Percentiles rank a stretch among this genome's conserved stretches.
phyloP scores from a whole-genome alignment of 2,888 invertebrate genomes.

The Acanthosepion pharaonis region DNA sequence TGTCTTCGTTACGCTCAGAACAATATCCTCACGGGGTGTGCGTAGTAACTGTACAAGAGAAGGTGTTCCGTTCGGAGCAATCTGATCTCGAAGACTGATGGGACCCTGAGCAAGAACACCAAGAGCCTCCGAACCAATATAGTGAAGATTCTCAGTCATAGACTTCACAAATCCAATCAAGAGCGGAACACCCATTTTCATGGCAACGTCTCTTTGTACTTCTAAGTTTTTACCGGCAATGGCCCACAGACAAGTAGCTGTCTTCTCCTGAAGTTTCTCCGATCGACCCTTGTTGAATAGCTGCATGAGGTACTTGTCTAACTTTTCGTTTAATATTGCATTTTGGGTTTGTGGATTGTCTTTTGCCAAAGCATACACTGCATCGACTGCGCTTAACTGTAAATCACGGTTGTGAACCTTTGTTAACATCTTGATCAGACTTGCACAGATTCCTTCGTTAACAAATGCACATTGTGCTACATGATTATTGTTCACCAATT shows the following conservation, averaged over 20 bases:
- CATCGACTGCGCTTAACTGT: conserved; percentile 71
- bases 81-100: conserved; percentile 66
- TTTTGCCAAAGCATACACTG: conserved; percentile 68
- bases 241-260: conserved; percentile 72
- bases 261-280: conserved; percentile 66
- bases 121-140: conserved; percentile 72
- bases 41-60: conserved; percentile 69
- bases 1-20: conserved; percentile 71
- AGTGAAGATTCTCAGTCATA: conserved; percentile 70
- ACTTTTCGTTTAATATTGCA: conserved; percentile 64
- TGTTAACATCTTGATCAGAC: conserved; percentile 66
- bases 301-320: conserved; percentile 69
- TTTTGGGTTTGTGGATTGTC: conserved; percentile 69
- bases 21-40: conserved; percentile 71
- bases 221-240: conserved; percentile 70
- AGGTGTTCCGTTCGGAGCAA: conserved; percentile 70
- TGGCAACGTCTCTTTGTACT: conserved; percentile 69
- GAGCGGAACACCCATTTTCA: conserved; percentile 69
- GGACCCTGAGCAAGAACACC: conserved; percentile 73
- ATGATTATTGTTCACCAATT: conserved; percentile 60
- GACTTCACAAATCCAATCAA: conserved; percentile 72
- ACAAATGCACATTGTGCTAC: conserved; percentile 70
- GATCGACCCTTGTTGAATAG: conserved; percentile 67
- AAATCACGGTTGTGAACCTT: conserved; percentile 65
- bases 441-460: conserved; percentile 65